A percentile compares a stretch with the other conserved stretches of the same genome.
Conservation (phyloP, 2,113 vertebrate species). For the Anoura caudifer region DNA sequence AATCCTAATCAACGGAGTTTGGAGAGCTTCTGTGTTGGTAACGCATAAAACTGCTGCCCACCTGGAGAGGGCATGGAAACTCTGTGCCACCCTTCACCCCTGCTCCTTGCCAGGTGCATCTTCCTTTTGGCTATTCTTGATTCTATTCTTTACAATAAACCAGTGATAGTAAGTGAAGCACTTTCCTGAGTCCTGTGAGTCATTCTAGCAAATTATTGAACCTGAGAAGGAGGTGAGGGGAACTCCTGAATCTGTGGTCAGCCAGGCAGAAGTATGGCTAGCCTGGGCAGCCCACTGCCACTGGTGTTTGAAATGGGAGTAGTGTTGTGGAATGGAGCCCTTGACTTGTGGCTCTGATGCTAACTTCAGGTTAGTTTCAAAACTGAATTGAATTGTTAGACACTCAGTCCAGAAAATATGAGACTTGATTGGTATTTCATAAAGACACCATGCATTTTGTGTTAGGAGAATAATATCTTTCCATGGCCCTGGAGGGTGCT, state of each 20-base stretch:
- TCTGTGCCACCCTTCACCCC: rapidly evolving
- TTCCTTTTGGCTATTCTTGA: not conserved
- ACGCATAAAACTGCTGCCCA: too few relatives aligned
- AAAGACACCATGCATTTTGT: not conserved
- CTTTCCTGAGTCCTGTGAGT: not conserved
- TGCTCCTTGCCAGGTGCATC: not conserved
- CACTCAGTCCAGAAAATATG: not conserved
- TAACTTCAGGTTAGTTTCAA: not conserved
- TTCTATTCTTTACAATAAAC: not conserved
- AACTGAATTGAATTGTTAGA: not conserved
- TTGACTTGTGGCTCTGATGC: not conserved
- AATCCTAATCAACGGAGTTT: not conserved
- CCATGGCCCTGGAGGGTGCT: not conserved
- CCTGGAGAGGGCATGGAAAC: not conserved
- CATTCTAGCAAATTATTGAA: not conserved
- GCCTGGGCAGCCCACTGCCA: too few relatives aligned
- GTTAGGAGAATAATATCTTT: not conserved
- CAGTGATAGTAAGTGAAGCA: not conserved
- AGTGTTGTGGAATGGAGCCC: not conserved
- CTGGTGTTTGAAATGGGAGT: not conserved
- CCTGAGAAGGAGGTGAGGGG: not conserved
- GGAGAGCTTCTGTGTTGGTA: not conserved
- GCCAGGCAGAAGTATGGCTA: not conserved
- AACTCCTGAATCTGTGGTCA: not conserved
- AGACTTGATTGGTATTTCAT: not conserved